Conservation (phyloP, 2,888 invertebrate species). For the Norana najaformis region DNA sequence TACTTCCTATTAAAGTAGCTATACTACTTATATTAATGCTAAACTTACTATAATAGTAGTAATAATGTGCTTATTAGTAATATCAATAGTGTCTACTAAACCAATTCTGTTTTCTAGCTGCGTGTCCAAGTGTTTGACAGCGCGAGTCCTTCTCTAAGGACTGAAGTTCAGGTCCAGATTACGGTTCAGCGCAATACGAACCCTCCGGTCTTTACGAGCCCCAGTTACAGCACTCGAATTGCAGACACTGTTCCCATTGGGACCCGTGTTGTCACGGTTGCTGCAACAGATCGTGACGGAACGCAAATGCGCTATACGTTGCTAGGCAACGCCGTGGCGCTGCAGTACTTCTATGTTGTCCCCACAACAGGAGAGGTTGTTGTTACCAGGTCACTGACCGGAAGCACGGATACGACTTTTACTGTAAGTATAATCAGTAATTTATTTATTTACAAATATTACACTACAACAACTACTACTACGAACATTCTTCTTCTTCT, state of each 20-base stretch:
- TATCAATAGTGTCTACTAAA: not conserved
- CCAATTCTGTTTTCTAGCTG: slow-evolving; percentile 46
- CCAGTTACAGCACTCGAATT: slow-evolving; percentile 37
- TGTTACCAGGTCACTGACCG: slow-evolving; percentile 47
- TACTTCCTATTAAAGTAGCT: no score
- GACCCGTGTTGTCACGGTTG: slow-evolving; percentile 33
- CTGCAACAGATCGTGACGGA: slow-evolving; percentile 42
- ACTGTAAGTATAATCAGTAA: not conserved
- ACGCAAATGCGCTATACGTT: slow-evolving; percentile 50
- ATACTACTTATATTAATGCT: no score
- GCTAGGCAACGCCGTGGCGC: slow-evolving; percentile 48
- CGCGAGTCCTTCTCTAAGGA: slow-evolving; percentile 48
- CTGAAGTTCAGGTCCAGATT: slow-evolving; percentile 48
- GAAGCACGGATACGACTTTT: slow-evolving; percentile 25
- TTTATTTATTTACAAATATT: not conserved
- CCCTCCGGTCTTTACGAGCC: slow-evolving; percentile 39
- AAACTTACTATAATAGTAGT: no score
- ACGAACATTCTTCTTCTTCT: no score
- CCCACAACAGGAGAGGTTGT: slow-evolving; percentile 73
- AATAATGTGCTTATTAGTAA: no score
- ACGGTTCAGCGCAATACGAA: slow-evolving; percentile 48
- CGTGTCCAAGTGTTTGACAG: slow-evolving; percentile 51
- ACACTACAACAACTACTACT: no score
- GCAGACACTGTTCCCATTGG: slow-evolving; percentile 44
- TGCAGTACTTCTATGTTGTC: slow-evolving; percentile 74